These are phyloP conservation scores for Epizoanthus rinbou DNA, from an alignment of 92 coral and sea anemone species.

Conservation along the genomic window DNA sequence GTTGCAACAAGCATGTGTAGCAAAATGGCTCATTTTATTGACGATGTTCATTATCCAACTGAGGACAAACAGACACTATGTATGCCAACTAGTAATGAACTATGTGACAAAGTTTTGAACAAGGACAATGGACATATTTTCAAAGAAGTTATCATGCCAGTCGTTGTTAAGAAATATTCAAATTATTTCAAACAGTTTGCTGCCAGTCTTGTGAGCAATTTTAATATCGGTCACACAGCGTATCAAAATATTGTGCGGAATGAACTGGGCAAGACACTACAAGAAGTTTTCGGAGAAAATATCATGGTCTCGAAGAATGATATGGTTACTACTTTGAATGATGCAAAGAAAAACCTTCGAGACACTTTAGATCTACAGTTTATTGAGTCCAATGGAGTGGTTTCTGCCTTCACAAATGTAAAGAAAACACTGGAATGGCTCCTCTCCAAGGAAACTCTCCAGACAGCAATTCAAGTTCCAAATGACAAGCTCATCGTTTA, in stretches of 20 bases:
- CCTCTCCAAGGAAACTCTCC: too few relatives aligned
- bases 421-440: too few relatives aligned
- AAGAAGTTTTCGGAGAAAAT: constrained; percentile 39
- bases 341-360: constrained; percentile 4
- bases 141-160: constrained; percentile 41
- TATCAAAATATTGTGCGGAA: constrained; percentile 50
- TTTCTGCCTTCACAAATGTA: too few relatives aligned
- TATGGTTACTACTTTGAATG: constrained; percentile 10
- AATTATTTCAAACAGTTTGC: constrained; percentile 38
- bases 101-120: too few relatives aligned
- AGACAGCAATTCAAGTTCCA: constrained; percentile 22
- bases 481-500: constrained; percentile 6
- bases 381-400: too few relatives aligned
- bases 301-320: constrained; percentile 47
- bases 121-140: constrained; percentile 40
- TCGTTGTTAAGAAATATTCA: constrained; percentile 25
- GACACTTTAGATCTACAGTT: too few relatives aligned
- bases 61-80: too few relatives aligned
- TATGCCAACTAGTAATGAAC: too few relatives aligned
- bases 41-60: too few relatives aligned
- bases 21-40: too few relatives aligned
- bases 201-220: constrained; percentile 35
- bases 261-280: constrained; percentile 44
- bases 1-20: too few relatives aligned
- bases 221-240: constrained; percentile 1